Conservation (phyloP, 2,113 vertebrate genomes). For the Lethenteron camtschaticum region DNA sequence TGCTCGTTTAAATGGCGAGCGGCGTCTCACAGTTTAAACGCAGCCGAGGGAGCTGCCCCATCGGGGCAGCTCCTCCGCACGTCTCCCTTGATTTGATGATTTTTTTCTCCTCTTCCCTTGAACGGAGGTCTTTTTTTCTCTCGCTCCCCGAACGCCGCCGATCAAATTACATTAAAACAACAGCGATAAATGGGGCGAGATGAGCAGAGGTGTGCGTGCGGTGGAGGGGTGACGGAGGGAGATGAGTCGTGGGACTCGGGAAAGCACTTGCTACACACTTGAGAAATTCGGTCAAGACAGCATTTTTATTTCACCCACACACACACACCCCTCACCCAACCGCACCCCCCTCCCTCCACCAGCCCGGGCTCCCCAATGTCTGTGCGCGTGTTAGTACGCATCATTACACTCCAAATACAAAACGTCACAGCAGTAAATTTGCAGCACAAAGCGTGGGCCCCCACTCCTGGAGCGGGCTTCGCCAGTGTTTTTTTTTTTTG, state of each 20-base stretch:
- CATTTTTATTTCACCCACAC: background rate
- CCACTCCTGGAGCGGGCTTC: background rate
- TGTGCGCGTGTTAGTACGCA: background rate
- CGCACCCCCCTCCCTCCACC: background rate
- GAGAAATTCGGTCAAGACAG: background rate
- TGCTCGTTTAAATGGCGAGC: background rate
- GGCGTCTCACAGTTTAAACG: too few relatives aligned
- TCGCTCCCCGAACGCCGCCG: too few relatives aligned
- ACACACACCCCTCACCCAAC: background rate
- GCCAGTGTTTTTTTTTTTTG: background rate
- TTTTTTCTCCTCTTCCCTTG: too few relatives aligned
- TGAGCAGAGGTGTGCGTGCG: background rate
- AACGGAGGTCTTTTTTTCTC: too few relatives aligned
- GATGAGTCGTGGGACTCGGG: background rate
- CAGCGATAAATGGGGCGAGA: too few relatives aligned
- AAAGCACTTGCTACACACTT: background rate
- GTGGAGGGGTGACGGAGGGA: background rate
- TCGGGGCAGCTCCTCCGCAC: too few relatives aligned
- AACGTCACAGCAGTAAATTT: slow-evolving; percentile 5
- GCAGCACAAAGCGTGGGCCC: slow-evolving; percentile 2
- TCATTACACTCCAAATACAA: slow-evolving; percentile 6
- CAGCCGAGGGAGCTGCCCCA: too few relatives aligned
- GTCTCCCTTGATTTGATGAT: too few relatives aligned
- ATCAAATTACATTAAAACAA: too few relatives aligned
- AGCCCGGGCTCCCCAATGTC: background rate